These are phyloP conservation scores for Biston stratarius DNA, from an alignment of 2,888 invertebrate species.

Conservation along the genomic window DNA sequence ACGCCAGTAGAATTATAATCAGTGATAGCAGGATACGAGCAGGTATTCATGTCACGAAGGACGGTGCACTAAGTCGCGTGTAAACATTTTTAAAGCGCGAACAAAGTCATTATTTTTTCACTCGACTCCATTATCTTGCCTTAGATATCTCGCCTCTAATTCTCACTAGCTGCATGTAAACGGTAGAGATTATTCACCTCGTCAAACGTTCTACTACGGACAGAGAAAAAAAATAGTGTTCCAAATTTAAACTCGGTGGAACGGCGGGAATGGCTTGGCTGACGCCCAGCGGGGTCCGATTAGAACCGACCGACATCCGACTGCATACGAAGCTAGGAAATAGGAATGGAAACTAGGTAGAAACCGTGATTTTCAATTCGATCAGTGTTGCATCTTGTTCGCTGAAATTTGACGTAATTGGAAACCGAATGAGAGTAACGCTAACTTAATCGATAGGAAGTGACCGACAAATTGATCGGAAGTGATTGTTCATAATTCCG, in stretches of 20 bases:
- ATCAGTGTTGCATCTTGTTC: slow-evolving; percentile 11
- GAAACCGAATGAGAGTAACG: slow-evolving; percentile 57
- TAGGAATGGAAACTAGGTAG: slow-evolving; percentile 40
- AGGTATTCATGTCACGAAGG: slow-evolving; percentile 70
- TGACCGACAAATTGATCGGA: slow-evolving; percentile 65
- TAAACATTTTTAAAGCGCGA: slow-evolving; percentile 49
- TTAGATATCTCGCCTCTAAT: slow-evolving; percentile 22
- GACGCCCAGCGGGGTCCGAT: slow-evolving; percentile 75
- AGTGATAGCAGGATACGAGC: slow-evolving; percentile 67
- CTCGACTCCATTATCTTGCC: slow-evolving; percentile 16
- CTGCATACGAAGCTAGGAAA: slow-evolving; percentile 63
- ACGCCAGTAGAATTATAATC: slow-evolving; percentile 70
- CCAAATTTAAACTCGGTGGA: slow-evolving; percentile 81
- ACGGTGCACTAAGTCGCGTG: slow-evolving; percentile 53
- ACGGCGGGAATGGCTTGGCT: slow-evolving; percentile 81
- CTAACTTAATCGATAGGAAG: slow-evolving; percentile 59
- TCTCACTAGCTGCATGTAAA: slow-evolving; percentile 46
- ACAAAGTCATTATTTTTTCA: slow-evolving; percentile 22
- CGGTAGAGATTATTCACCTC: slow-evolving; percentile 83
- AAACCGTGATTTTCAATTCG: slow-evolving; percentile 41
- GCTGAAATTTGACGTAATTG: slow-evolving; percentile 40
- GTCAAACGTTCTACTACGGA: slow-evolving; percentile 68
- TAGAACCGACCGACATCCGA: slow-evolving; percentile 66
- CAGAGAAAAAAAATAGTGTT: slow-evolving; percentile 77
- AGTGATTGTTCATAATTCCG: slow-evolving; percentile 62